Evolutionary conservation across 2,888 invertebrate genomes (phyloP), one percentile per base, ranked within the genome.

Genomic region (Cephus pygmeus): DNA sequence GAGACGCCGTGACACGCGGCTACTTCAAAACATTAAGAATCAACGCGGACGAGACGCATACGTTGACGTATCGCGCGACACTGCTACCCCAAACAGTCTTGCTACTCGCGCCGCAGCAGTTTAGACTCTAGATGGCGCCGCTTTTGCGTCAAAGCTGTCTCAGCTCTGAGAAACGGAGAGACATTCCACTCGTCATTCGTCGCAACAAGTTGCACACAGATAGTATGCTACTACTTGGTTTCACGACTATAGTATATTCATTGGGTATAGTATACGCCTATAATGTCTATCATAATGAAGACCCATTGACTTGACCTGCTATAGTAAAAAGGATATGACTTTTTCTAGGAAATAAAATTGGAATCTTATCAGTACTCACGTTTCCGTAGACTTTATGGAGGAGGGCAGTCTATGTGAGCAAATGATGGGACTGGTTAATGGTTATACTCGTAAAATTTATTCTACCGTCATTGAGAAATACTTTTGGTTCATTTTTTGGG

Each of bases 21-120:
- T 56, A 23, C 23, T 56, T 56, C 40, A 56, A 56, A 56, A 56
- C 40, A 56, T 56, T 56, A 56, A 23, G 40, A 56, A 9, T 56
- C 71, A 69, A 68, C 73, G 74, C 12, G 68, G 69, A 80, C 80
- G 81, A 82, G 76, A 80, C 85, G 79, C 80, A 80, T 82, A 79
- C 82, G 79, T 78, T 84, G 85, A 87, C 83, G 87, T 87, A 81
- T 81, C 86, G 90, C 88, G 85, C 88, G 83, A 89, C 83, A 89
- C 89, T 89, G 89, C 77, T 83, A 77, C 76, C 83, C 79, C 76
- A 76, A 73, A 76, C 75, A 73, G 74, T 76, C 69, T 80, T 80
- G 79, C 78, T 74, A 74, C 36, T 23, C 82, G 79, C 81, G 80
- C 81, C 80, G 75, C 77, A 76, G n/a, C 35, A 56, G 76, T 75